Evolutionary conservation across 2,888 invertebrate species (phyloP), one percentile per base, ranked within the genome.

Genomic region (Dendrolimus houi): DNA sequence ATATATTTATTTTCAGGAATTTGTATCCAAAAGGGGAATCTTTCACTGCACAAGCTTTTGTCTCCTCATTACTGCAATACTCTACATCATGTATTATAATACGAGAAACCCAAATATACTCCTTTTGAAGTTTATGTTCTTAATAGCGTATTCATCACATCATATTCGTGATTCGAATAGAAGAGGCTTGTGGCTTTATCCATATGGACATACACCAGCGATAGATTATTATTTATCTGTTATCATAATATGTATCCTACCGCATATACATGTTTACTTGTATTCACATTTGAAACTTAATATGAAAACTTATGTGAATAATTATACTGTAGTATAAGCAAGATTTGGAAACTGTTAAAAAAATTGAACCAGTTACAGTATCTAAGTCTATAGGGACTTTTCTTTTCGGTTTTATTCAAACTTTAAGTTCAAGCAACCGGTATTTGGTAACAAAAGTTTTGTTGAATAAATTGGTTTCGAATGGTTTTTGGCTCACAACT

Each of bases 1-100:
- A n/a, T n/a, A n/a, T n/a, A n/a, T n/a, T 1, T 10, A 8, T 47
- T 47, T 47, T 47, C 47, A 47, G 47, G 47, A 47, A 10, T 47
- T 47, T 47, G 7, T 47, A 47, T 47, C 47, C 9, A 47, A 47
- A 12, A 47, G 89, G 9, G 90, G 89, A 0, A 65, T 88, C 0
- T 77, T 89, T 59, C 89, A 89, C 55, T 85, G 86, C 60, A 82
- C 87, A 0, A 75, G 85, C 0, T 74, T 86, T 41, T 86, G 83
- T 77, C 52, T 84, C 0, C 29, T 77, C 0, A 1, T 83, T 0
- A 74, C 81, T 0, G 17, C 59, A 0, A 1, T 71, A 1, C 58
- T 83, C 0, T 57, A 85, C 0, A 0, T 65, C 0, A 85, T 80
- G 53, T 79, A 85, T 55, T 74, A 76, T 55, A 3, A 76, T n/a